Conservation (phyloP, 2,888 invertebrate genomes). For the Drosophila aldrichi region DNA sequence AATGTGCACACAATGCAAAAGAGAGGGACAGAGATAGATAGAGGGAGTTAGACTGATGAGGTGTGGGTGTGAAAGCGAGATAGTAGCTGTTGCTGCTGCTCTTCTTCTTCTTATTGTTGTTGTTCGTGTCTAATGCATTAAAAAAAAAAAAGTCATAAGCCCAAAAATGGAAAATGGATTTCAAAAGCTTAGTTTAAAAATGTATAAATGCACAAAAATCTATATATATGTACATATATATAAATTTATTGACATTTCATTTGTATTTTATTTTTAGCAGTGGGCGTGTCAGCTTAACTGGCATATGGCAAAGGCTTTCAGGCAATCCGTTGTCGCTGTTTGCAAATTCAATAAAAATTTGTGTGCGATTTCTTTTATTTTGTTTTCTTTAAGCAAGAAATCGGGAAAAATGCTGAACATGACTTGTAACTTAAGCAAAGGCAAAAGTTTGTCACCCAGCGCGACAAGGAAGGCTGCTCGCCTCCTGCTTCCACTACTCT, state of each 20-base stretch:
- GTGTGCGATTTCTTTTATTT: not conserved
- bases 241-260: not conserved
- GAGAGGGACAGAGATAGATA: not conserved
- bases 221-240: not conserved
- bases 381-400: not conserved
- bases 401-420: conserved; percentile 49
- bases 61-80: conserved; percentile 3
- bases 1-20: conserved; percentile 21
- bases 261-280: not conserved
- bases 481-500: not conserved
- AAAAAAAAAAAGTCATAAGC: conserved; percentile 46
- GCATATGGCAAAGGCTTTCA: conserved; percentile 51
- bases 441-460: conserved; percentile 72
- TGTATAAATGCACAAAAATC: conserved; percentile 1
- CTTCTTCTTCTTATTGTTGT: not conserved
- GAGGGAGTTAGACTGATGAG: not conserved
- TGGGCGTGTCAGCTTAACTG: conserved; percentile 53
- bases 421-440: conserved; percentile 77
- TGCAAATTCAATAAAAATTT: conserved; percentile 70
- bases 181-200: conserved; percentile 46
- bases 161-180: conserved; percentile 73
- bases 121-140: conserved; percentile 50
- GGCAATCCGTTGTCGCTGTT: conserved; percentile 39
- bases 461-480: conserved; percentile 54
- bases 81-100: not conserved